These are phyloP conservation scores for Ornithorhynchus anatinus DNA, from an alignment of 2,113 vertebrate genomes.

Conservation along the genomic window DNA sequence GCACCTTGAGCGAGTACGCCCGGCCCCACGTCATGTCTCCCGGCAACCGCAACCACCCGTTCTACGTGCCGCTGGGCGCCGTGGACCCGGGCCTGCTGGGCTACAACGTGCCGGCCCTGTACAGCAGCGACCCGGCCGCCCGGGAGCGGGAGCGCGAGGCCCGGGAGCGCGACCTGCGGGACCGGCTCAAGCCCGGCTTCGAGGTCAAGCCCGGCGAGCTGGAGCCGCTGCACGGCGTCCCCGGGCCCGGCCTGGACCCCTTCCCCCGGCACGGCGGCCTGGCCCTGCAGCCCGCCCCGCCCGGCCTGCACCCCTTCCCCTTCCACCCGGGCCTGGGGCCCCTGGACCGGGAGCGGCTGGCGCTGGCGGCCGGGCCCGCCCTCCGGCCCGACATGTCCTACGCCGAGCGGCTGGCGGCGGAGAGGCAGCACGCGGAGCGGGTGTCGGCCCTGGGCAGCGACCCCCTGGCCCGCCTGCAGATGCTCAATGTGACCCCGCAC, in stretches of 20 bases:
- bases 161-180: constrained; percentile 83
- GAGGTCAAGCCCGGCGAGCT: constrained; percentile 83
- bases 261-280: constrained; percentile 73
- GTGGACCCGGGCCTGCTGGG: constrained; percentile 77
- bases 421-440: constrained; percentile 79
- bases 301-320: constrained; percentile 76
- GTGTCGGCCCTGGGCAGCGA: constrained; percentile 85
- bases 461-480: constrained; percentile 92
- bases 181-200: constrained; percentile 92
- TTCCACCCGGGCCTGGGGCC: constrained; percentile 76
- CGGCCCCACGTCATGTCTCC: constrained; percentile 97
- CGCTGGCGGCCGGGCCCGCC: constrained; percentile 74
- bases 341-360: constrained; percentile 75
- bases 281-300: constrained; percentile 79
- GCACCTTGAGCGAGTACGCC: constrained; percentile 96
- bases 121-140: constrained; percentile 75
- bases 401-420: constrained; percentile 72
- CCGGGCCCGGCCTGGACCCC: constrained; percentile 76
- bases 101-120: constrained; percentile 78
- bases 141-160: constrained; percentile 77
- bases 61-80: constrained; percentile 76
- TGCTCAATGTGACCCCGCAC: constrained; percentile 97
- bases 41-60: constrained; percentile 79
- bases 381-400: constrained; percentile 77
- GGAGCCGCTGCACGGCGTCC: constrained; percentile 75